Evolutionary conservation across 2,797 vertebrate genomes (phyloP), one percentile per base, ranked within the genome.

Genomic region (Rhadinocentrus ornatus): DNA sequence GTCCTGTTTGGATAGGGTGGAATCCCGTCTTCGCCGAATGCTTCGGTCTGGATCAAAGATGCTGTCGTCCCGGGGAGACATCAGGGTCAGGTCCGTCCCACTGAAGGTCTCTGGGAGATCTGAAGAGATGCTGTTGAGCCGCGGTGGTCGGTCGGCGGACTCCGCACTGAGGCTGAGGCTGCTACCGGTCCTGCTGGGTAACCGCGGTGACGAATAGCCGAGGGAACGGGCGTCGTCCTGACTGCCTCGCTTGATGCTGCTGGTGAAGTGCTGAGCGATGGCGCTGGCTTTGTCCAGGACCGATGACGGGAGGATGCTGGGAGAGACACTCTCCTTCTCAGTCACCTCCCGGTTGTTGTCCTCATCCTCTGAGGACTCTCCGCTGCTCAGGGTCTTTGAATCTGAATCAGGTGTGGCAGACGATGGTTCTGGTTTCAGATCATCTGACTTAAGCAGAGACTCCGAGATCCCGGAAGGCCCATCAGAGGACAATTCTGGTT

Each of bases 251-350:
- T 94, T 96, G 29, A 94, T 71, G 79, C 80, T 94, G 84, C 75
- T 86, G 0, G 80, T 87, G 0, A 97, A 97, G 16, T 96, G 94
- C 81, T 96, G 95, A 0, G 96, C 96, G 0, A 99, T 98, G 78
- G 93, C 79, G 0, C 96, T 93, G 69, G 97, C 96, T 83, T 96
- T 94, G 78, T 96, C 95, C 66, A 98, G 92, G 70, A 98, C 96
- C 0, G 97, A 99, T 3, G 96, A 93, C 0, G 97, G 97, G 10
- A 99, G 94, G 75, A 98, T 97, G 78, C 96, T 96, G 67, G 71
- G 20, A 0, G 91, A 39, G 37, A 85, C 82, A 4, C 0, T 13
- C 22, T 52, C 22, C 10, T 26, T 22, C 50, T 6, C 44, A 8
- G 44, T 3, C 1, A 41, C 54, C 0, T 80, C 92, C 10, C 91